A percentile compares a stretch with the other conserved stretches of the same genome.
phyloP scores from a whole-genome alignment of 2,888 invertebrate genomes.

The Nymphalis polychloros region DNA sequence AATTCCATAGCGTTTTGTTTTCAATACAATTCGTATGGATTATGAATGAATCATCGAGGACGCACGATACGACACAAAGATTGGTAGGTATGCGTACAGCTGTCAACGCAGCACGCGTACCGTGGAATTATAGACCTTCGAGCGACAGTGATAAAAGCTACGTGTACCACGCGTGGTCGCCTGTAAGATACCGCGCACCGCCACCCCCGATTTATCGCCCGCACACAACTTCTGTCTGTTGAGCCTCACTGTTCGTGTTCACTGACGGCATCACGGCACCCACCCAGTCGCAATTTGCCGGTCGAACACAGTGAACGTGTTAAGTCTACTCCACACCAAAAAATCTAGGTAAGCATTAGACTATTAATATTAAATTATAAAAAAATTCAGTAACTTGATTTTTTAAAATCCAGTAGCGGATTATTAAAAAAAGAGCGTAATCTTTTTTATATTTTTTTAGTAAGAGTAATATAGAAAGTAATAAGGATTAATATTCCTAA shows the following conservation, averaged over 20 bases:
- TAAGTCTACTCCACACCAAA: conserved; percentile 51
- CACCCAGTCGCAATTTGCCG: conserved; percentile 65
- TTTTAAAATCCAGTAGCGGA: neutral
- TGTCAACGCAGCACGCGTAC: neutral
- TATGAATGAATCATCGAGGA: conserved; percentile 57
- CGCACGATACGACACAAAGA: conserved; percentile 39
- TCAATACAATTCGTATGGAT: conserved; percentile 38
- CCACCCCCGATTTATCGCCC: conserved; percentile 53
- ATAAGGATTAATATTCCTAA: neutral
- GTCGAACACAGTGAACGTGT: conserved; percentile 59
- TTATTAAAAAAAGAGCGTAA: neutral
- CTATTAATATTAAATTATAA: conserved; percentile 36
- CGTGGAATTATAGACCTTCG: conserved; percentile 22
- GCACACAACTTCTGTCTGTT: conserved; percentile 40
- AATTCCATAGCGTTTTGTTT: conserved; percentile 36
- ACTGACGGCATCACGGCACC: conserved; percentile 36
- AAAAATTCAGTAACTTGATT: neutral
- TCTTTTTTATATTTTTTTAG: neutral
- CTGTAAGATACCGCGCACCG: conserved; percentile 40
- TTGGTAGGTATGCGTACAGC: conserved; percentile 22
- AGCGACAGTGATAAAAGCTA: neutral
- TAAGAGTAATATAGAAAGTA: neutral
- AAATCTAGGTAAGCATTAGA: conserved; percentile 60
- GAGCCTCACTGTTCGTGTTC: conserved; percentile 38
- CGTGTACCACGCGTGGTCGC: neutral